phyloP scores from a whole-genome alignment of 2,888 invertebrate genomes.

The Altica lythri region DNA sequence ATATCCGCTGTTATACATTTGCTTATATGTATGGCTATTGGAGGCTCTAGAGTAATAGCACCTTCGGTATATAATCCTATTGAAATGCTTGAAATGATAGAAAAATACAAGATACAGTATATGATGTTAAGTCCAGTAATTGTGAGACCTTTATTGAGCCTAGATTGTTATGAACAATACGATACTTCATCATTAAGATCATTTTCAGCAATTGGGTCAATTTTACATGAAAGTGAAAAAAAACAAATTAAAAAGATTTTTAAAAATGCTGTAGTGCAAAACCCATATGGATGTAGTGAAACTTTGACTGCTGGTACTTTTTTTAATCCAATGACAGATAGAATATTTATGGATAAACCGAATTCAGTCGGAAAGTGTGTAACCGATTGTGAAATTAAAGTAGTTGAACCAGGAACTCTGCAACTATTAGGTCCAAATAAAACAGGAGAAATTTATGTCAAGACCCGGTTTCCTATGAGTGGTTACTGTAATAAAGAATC shows the following conservation, averaged over 20 bases:
- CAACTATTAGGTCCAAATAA: slow-evolving; percentile 57
- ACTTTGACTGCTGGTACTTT: slow-evolving; percentile 42
- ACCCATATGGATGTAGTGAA: slow-evolving; percentile 57
- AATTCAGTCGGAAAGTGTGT: slow-evolving; percentile 27
- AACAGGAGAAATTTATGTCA: slow-evolving; percentile 60
- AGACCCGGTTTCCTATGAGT: slow-evolving; percentile 49
- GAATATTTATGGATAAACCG: slow-evolving; percentile 11
- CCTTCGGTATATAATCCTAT: slow-evolving; percentile 37
- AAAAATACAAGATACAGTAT: slow-evolving; percentile 40
- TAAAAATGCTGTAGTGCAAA: slow-evolving; percentile 49
- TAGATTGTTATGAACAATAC: slow-evolving; percentile 30
- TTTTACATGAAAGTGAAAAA: slow-evolving; percentile 11
- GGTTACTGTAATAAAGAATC: slow-evolving; percentile 52
- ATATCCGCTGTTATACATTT: slow-evolving; percentile 41
- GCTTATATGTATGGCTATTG: slow-evolving; percentile 34
- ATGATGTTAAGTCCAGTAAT: slow-evolving; percentile 34
- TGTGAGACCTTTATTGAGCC: slow-evolving; percentile 34
- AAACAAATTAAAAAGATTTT: slow-evolving; percentile 38
- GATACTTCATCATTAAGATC: slow-evolving; percentile 23
- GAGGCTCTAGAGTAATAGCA: slow-evolving; percentile 38
- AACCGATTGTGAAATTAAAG: slow-evolving; percentile 22
- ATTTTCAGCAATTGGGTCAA: background rate
- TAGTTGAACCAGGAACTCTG: slow-evolving; percentile 54
- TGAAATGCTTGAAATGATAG: slow-evolving; percentile 34
- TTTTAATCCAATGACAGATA: slow-evolving; percentile 24